Conservation (phyloP, 2,113 vertebrate genomes). For the Callipepla californica region DNA sequence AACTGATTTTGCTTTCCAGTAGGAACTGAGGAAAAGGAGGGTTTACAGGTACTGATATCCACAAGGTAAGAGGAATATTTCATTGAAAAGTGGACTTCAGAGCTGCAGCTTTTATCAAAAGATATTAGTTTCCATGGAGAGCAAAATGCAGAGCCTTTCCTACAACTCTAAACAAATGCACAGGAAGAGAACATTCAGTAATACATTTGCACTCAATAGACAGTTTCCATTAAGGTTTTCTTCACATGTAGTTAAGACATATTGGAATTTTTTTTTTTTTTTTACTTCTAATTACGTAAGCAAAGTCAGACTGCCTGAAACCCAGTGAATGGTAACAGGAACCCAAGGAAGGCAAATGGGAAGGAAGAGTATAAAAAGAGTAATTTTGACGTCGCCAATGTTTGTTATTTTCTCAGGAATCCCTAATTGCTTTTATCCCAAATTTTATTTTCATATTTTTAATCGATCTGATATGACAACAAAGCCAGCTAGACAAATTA, state of each 20-base stretch:
- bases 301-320: background rate
- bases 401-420: background rate
- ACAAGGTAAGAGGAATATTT: background rate
- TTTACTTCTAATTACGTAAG: background rate
- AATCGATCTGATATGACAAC: background rate
- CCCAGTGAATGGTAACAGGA: accelerated
- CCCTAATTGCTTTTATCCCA: background rate
- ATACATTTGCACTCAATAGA: background rate
- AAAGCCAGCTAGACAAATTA: background rate
- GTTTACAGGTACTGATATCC: background rate
- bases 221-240: background rate
- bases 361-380: accelerated
- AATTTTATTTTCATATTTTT: background rate
- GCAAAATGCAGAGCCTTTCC: background rate
- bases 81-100: background rate
- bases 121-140: background rate
- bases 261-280: background rate
- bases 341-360: accelerated
- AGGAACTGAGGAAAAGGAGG: background rate
- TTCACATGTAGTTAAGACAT: background rate
- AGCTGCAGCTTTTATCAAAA: background rate
- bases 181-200: background rate
- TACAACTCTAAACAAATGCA: background rate
- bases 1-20: background rate
- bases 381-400: background rate